These are phyloP conservation scores for Porites lutea DNA, from an alignment of 64 coral and sea anemone species.

Conservation along the genomic window DNA sequence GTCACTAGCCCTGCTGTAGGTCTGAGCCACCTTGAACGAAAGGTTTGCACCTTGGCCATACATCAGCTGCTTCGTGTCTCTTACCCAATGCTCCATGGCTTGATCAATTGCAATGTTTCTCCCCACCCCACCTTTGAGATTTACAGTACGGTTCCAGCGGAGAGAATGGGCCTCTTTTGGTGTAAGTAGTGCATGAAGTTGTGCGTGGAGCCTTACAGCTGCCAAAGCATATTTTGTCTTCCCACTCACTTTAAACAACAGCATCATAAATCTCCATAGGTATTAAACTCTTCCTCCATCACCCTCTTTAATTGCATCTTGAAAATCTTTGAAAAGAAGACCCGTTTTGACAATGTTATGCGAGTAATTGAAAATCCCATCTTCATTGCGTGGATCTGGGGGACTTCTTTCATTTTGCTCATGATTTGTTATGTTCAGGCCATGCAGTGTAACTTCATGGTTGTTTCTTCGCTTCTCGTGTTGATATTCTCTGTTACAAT, in stretches of 20 bases:
- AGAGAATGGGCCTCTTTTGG: too few relatives aligned
- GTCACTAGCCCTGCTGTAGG: conserved; percentile 22
- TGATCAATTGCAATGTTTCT: conserved; percentile 51
- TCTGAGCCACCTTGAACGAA: background rate
- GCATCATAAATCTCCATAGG: conserved; percentile 63
- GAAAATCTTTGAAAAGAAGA: conserved; percentile 50
- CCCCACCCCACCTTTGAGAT: conserved; percentile 33
- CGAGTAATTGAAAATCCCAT: conserved; percentile 64
- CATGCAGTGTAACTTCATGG: conserved; percentile 17
- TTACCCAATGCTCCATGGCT: conserved; percentile 37
- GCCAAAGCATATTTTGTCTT: conserved; percentile 72
- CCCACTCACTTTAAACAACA: conserved; percentile 51
- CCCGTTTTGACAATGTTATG: conserved; percentile 29
- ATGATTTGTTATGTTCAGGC: background rate
- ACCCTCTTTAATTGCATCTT: conserved; percentile 71
- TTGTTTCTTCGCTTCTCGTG: conserved; percentile 15
- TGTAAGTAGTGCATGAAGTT: conserved; percentile 9
- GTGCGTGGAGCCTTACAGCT: conserved; percentile 39
- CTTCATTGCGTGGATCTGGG: conserved; percentile 18
- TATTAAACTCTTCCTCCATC: conserved; percentile 37
- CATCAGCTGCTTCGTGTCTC: conserved; percentile 33
- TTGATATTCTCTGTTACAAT: background rate
- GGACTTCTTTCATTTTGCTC: conserved; percentile 1
- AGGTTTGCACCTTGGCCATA: conserved; percentile 35
- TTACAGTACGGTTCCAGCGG: background rate